Base-by-base conservation (phyloP, 2,888 invertebrate genomes). In the Mimachlamys varia region DNA sequence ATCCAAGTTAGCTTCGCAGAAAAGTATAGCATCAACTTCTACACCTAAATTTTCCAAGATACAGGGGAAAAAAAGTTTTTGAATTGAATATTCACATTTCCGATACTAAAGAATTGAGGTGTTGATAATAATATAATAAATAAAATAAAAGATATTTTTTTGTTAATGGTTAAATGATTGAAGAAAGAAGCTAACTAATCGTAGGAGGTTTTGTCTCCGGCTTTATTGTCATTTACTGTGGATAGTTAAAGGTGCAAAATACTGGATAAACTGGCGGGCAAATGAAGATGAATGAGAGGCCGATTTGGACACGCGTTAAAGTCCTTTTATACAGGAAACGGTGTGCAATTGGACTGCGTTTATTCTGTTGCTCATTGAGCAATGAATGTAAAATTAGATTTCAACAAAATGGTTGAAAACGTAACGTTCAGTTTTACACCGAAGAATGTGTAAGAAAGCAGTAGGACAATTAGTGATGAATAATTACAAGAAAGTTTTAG, bases 151-250 rank as follows among this genome's bases (percentile, higher is more conserved):
- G 7, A 44, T 7, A 44, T 5, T 3, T 44, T 44, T 44, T 44
- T 58, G 0, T 58, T 58, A 4, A 19, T 17, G 19, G 7, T 53
- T 53, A 12, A 17, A 19, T 22, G 19, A 58, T n/a, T 33, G 22
- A 76, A 76, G 2, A 15, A 33, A 7, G 13, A 76, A 76, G 76
- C 76, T 76, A 33, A 76, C 33, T 10, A 33, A 76, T 33, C 76
- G 4, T 76, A 27, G 15, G 33, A 33, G 33, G 15, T 15, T 76
- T 76, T 27, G 33, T 76, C 33, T 33, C 33, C 17, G 4, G 10
- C 27, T 76, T 76, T 76, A 76, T 76, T 76, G 76, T 76, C 76
- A 76, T 76, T 76, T 22, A 76, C 76, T 76, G 76, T 76, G 76
- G 58, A 27, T 76, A 76, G 76, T 76, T 76, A 33, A 62, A 76